Evolutionary conservation across 2,888 invertebrate genomes (phyloP), one percentile per base, ranked within the genome.

Genomic region (Leucoptera coffeella): DNA sequence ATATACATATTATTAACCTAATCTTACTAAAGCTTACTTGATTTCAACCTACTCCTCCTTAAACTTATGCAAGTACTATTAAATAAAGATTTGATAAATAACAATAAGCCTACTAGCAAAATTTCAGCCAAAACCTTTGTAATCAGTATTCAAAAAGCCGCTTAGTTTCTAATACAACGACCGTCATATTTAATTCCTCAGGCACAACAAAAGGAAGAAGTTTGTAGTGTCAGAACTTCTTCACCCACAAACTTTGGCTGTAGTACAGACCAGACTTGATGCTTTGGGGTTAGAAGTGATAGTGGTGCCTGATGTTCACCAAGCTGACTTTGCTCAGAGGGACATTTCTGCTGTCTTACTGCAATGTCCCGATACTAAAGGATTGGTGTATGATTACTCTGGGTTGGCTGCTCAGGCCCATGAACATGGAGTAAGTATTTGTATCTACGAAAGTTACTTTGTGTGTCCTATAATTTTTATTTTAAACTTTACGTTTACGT

Each of bases 341-440:
- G 87, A 93, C 43, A 75, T 88, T 31, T 82, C 89, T 2, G 96
- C 93, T 2, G 80, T 96, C 9, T 71, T 99, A 1, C 64, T 99
- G 14, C 99, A 99, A 55, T 99, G 97, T 56, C 99, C 99, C 0
- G 94, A 99, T 43, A 97, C 99, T 0, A 84, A 85, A 39, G 99
- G 99, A 5, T 78, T 80, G 38, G 79, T 99, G 6, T 71, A 79
- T 32, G 90, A 95, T 52, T 88, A 89, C 46, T 76, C 80, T 23
- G 73, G 77, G 4, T 52, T 97, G 6, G 82, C 93, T 2, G 79
- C 83, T 25, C 73, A 78, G 25, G 95, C 94, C 2, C 92, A 93
- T 35, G 80, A 81, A 28, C 82, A 93, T 55, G 94, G 93, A 40
- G 93, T 93, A 55, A 58, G 57, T 48, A 28, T 21, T 21, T 10